A percentile compares a stretch with the other conserved stretches of the same genome.
Evolutionary conservation across 2,888 invertebrate species (phyloP).

Genomic region (Argynnis bischoffii): DNA sequence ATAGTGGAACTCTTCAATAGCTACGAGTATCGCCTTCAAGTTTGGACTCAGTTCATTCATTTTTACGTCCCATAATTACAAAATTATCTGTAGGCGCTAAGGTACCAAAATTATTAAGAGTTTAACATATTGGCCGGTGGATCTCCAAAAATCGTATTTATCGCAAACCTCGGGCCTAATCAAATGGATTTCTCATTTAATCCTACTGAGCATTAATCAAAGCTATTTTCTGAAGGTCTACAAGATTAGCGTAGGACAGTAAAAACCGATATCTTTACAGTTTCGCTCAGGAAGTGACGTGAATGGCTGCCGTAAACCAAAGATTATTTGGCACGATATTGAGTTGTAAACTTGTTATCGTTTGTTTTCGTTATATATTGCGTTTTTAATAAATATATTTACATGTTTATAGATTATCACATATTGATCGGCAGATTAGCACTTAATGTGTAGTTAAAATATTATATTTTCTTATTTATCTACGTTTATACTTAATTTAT

Average conservation of each 20-base stretch:
- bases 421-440: too few species aligned
- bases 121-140: background rate
- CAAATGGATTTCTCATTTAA: slow-evolving; percentile 63
- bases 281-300: slow-evolving; percentile 37
- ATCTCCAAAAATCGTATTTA: slow-evolving; percentile 45
- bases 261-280: slow-evolving; percentile 48
- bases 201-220: slow-evolving; percentile 68
- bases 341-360: slow-evolving; percentile 16
- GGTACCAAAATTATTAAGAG: too few species aligned
- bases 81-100: too few species aligned
- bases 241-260: slow-evolving; percentile 47
- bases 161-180: slow-evolving; percentile 64
- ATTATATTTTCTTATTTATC: too few species aligned
- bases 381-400: background rate
- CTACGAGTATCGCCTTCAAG: too few species aligned
- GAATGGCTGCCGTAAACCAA: slow-evolving; percentile 17
- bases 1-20: too few species aligned
- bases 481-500: too few species aligned
- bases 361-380: slow-evolving; percentile 11
- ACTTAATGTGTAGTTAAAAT: too few species aligned
- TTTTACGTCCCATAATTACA: too few species aligned
- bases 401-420: slow-evolving; percentile 41
- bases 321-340: slow-evolving; percentile 21
- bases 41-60: too few species aligned
- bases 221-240: slow-evolving; percentile 65